Evolutionary conservation across 2,797 vertebrate genomes (phyloP), one percentile per base, ranked within the genome.

Genomic region (Bradypus variegatus): DNA sequence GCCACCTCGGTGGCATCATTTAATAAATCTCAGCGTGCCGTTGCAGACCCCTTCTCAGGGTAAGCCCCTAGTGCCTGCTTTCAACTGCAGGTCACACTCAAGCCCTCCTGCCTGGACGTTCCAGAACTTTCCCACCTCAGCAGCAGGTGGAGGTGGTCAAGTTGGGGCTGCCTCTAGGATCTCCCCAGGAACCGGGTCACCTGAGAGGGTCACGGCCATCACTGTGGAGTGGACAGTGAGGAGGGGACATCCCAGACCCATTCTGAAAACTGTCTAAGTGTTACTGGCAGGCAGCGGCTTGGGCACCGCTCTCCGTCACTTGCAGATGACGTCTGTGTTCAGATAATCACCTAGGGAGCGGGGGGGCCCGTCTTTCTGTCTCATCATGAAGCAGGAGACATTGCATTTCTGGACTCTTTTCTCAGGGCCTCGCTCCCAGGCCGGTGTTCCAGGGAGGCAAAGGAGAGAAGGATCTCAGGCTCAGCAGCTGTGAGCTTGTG

Each of bases 231-330:
- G 53, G 45, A 27, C n/a, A 7, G 29, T 31, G 2, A 62, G 36
- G 16, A 50, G n/a, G 18, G 1, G 58, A 18, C 69, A 60, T 48
- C 55, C 14, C 18, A 19, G 21, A 27, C 21, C 41, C 13, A 25
- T 48, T 36, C n/a, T 11, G 36, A 83, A 84, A n/a, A 45, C 23
- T 41, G n/a, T n/a, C 77, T 60, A 11, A 55, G 18, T 10, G 23
- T 29, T 38, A 50, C 29, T 0, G 1, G 45, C 77, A 36, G 38
- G 31, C 25, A 19, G 27, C 38, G 23, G 62, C 18, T 8, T 13
- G 31, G 0, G 8, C 3, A 1, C 16, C 27, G 6, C 12, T 65
- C 55, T 8, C 1, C 14, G 19, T 25, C n/a, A 60, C 3, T 0
- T 10, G 33, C 33, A 8, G 9, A 12, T 33, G 70, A 76, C 25